Conservation (phyloP, 2,113 vertebrate species). For the Notothenia coriiceps region DNA sequence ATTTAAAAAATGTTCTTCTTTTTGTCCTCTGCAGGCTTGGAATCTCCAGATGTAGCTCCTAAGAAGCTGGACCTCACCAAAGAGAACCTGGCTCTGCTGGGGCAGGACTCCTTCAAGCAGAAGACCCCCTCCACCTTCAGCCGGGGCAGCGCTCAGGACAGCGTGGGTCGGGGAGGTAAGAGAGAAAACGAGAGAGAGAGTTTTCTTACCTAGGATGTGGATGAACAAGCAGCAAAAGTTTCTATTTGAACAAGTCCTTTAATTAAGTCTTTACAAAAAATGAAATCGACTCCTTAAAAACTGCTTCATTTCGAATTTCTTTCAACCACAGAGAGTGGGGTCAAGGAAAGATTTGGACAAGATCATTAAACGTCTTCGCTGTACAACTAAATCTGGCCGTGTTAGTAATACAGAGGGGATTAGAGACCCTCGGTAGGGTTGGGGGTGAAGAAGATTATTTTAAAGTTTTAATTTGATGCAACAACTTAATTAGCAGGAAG, state of each 20-base stretch:
- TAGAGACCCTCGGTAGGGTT: constrained; percentile 7
- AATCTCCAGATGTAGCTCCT: constrained; percentile 55
- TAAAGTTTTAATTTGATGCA: no score
- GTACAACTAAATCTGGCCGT: constrained; percentile 44
- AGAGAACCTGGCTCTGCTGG: constrained; percentile 87
- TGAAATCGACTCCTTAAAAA: constrained; percentile 12
- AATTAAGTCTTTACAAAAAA: not conserved
- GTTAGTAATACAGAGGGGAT: constrained; percentile 37
- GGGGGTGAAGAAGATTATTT: no score
- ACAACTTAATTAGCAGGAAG: no score
- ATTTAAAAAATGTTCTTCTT: not conserved
- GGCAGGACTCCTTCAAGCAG: constrained; percentile 81
- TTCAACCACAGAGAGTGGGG: constrained; percentile 16
- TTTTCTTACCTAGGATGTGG: not conserved
- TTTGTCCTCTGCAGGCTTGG: constrained; percentile 50
- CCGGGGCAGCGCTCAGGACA: constrained; percentile 85
- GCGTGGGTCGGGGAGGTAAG: constrained; percentile 88
- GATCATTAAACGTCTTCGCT: constrained; percentile 50
- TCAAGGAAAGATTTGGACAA: constrained; percentile 35
- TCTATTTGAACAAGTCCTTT: not conserved
- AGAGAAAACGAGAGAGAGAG: not conserved
- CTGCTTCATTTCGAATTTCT: constrained; percentile 27
- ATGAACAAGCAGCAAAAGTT: not conserved
- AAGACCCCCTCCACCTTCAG: constrained; percentile 80
- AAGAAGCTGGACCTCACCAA: constrained; percentile 85